Conservation (phyloP, 30 jellyfish, hydroid and myxozoan genomes). For the Cassiopea andromeda region DNA sequence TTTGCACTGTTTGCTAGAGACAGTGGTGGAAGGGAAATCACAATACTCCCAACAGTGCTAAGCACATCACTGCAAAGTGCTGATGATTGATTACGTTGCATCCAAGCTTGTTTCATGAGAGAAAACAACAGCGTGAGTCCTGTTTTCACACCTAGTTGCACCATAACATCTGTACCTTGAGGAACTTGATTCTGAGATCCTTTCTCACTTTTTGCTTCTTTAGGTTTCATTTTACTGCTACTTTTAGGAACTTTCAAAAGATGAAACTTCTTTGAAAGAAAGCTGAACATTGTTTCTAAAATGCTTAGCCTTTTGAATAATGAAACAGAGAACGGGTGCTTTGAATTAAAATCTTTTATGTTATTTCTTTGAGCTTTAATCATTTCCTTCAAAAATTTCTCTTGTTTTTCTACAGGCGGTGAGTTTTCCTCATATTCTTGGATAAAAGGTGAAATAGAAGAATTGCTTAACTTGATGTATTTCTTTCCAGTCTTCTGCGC, state of each 20-base stretch:
- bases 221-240: slow-evolving; percentile 13
- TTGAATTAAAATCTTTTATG: slow-evolving; percentile 42
- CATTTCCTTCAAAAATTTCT: slow-evolving; percentile 26
- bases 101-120: slow-evolving; percentile 84
- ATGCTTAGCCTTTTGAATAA: slow-evolving; percentile 56
- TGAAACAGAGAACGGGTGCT: slow-evolving; percentile 71
- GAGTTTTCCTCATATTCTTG: slow-evolving; percentile 73
- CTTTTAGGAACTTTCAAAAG: slow-evolving; percentile 18
- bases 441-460: slow-evolving; percentile 15
- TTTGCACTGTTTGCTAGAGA: slow-evolving; percentile 80
- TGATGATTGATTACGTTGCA: slow-evolving; percentile 49
- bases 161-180: slow-evolving; percentile 71
- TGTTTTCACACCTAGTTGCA: slow-evolving; percentile 88
- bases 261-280: slow-evolving; percentile 68
- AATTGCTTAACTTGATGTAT: background rate
- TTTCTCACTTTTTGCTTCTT: slow-evolving; percentile 4
- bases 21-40: slow-evolving; percentile 78
- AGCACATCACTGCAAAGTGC: slow-evolving; percentile 78
- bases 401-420: slow-evolving; percentile 56
- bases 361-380: slow-evolving; percentile 34
- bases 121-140: slow-evolving; percentile 81
- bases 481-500: slow-evolving; percentile 26
- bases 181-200: background rate
- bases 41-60: slow-evolving; percentile 61
- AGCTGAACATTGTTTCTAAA: slow-evolving; percentile 45